phyloP scores from a whole-genome alignment of 2,888 invertebrate species.

The Coelinius sp. region DNA sequence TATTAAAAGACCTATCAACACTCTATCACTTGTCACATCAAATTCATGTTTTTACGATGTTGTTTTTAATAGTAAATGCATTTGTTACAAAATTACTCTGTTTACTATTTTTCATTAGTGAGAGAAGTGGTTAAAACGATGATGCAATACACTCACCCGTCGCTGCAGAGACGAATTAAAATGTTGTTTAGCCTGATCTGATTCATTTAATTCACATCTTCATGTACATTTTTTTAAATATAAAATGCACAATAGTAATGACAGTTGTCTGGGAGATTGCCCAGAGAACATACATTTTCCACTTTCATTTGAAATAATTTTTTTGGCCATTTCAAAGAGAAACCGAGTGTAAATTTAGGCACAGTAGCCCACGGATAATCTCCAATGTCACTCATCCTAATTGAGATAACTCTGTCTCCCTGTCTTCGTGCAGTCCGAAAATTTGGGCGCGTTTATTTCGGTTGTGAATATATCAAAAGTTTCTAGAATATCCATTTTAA shows the following conservation, averaged over 20 bases:
- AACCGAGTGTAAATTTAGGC: background rate
- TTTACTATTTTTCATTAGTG: constrained; percentile 3
- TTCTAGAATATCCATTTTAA: background rate
- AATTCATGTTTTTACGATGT: background rate
- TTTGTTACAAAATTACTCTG: constrained; percentile 1
- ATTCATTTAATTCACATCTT: constrained; percentile 7
- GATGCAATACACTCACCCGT: constrained; percentile 19
- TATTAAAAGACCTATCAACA: background rate
- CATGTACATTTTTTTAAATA: background rate
- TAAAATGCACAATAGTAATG: background rate
- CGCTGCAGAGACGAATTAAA: constrained; percentile 4
- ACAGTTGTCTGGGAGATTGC: background rate
- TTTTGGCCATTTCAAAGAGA: constrained; percentile 2
- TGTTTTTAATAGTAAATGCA: background rate
- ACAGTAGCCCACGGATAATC: constrained; percentile 27
- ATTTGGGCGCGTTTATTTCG: constrained; percentile 15
- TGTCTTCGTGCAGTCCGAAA: constrained; percentile 7
- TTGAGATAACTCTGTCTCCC: constrained; percentile 41
- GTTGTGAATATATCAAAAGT: background rate
- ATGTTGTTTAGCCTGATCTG: background rate
- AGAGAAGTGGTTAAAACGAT: background rate
- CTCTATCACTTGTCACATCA: background rate
- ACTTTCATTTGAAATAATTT: background rate
- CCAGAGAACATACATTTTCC: constrained; percentile 1
- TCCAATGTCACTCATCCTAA: constrained; percentile 46